Evolutionary conservation across 2,113 vertebrate species (phyloP).

Genomic region (Macheiramphus alcinus): DNA sequence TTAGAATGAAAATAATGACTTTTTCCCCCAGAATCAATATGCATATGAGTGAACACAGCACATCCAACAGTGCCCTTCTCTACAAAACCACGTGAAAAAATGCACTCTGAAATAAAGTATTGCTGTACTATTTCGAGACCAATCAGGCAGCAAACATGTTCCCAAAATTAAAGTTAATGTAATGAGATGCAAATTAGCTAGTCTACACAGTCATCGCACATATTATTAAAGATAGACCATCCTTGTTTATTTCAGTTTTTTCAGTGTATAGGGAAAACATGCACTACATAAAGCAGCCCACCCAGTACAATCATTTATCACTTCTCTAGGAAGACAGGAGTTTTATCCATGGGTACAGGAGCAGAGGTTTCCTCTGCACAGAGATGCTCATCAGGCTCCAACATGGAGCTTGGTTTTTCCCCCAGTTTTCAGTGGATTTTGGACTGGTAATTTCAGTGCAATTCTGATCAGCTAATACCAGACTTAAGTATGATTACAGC

Average conservation of each 20-base stretch:
- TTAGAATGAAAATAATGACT: neutral
- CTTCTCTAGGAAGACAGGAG: neutral
- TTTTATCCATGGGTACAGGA: neutral
- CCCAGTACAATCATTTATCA: neutral
- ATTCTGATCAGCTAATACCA: neutral
- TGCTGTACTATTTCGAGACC: neutral
- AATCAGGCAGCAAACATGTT: neutral
- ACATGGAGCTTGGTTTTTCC: rapidly evolving
- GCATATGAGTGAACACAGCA: neutral
- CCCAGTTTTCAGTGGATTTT: neutral
- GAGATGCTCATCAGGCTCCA: neutral
- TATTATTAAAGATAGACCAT: neutral
- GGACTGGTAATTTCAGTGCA: neutral
- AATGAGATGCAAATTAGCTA: neutral
- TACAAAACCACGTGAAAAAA: neutral
- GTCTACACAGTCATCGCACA: neutral
- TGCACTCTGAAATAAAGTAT: neutral
- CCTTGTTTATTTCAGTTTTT: neutral
- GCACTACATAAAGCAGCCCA: neutral
- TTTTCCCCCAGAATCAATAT: neutral
- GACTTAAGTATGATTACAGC: neutral
- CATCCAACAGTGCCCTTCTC: neutral
- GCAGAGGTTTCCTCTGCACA: neutral
- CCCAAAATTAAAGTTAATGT: neutral
- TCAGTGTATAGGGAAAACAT: neutral